Base-by-base conservation (phyloP, 1,140 invertebrate species). In the Rhopalosiphum maidis region DNA sequence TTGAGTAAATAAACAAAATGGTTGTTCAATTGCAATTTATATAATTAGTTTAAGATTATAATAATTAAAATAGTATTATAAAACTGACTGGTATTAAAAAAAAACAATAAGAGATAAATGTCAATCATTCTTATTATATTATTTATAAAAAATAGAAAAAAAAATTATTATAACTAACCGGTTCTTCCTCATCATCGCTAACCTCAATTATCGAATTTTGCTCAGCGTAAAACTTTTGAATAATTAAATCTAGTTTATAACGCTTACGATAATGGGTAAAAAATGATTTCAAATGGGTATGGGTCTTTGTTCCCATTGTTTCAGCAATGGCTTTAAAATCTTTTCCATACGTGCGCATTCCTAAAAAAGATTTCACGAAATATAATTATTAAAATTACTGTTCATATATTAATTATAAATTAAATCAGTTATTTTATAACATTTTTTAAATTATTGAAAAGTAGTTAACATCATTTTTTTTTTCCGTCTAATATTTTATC, bases 271-370 rank as follows among this genome's bases (percentile, higher is more conserved):
- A 98, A 94, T 98, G 99, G 0, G 98, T 96, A 95, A 98, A 99
- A 96, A 99, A 99, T 51, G 97, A 97, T 93, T 98, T 97, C 35
- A 99, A 96, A 95, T 99, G 98, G 60, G 97, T 96, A 95, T 99
- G 98, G 7, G 97, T 99, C 96, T 99, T 99, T 46, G 98, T 99
- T 91, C 98, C 98, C 94, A 99, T 97, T 11, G 99, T 97, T 95
- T 99, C 98, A 30, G 99, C 98, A 94, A 99, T 99, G 43, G 98
- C 98, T 95, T 98, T 97, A 95, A 99, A 99, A 95, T 99, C 98
- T 96, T 98, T 99, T 94, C 99, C 99, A 96, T 98, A 99, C 95
- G 98, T 98, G 86, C 98, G 96, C 60, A 99, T 97, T 93, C 96
- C 96, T 96, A 90, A 82, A 93, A 93, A 41, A 93, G 68, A 93